Percentiles rank a stretch among this genome's conserved stretches.
These are phyloP conservation scores for Aramus guarauna DNA, from an alignment of 2,113 vertebrate species.

Conservation along the genomic window DNA sequence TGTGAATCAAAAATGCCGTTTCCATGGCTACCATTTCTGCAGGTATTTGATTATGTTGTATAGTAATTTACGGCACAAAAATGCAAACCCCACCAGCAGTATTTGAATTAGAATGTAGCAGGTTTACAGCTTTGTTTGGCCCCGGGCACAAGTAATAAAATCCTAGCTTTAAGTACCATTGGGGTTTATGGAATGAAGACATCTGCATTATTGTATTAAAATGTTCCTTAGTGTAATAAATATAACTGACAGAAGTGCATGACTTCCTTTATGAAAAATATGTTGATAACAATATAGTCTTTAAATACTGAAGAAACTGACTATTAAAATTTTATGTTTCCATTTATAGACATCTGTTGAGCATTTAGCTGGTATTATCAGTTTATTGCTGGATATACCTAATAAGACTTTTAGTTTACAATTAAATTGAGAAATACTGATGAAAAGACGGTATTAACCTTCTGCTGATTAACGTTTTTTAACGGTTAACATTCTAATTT, in stretches of 20 bases:
- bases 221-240: slow-evolving; percentile 81
- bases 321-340: slow-evolving; percentile 78
- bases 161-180: slow-evolving; percentile 77
- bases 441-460: slow-evolving; percentile 62
- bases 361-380: slow-evolving; percentile 70
- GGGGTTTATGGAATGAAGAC: slow-evolving; percentile 80
- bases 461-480: slow-evolving; percentile 41
- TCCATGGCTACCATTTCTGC: slow-evolving; percentile 68
- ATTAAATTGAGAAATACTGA: slow-evolving; percentile 53
- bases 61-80: slow-evolving; percentile 71
- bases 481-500: slow-evolving; percentile 36
- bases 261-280: slow-evolving; percentile 80
- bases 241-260: slow-evolving; percentile 77
- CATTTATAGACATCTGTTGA: slow-evolving; percentile 76
- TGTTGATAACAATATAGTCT: slow-evolving; percentile 75
- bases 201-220: slow-evolving; percentile 85
- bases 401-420: slow-evolving; percentile 70
- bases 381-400: slow-evolving; percentile 62
- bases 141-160: slow-evolving; percentile 81
- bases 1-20: slow-evolving; percentile 56
- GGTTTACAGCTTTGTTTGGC: slow-evolving; percentile 79
- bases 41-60: slow-evolving; percentile 70
- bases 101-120: slow-evolving; percentile 72
- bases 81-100: slow-evolving; percentile 58
- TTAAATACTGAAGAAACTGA: slow-evolving; percentile 77